Base-by-base conservation (phyloP, 2,888 invertebrate species). In the Odontomyia ornata region DNA sequence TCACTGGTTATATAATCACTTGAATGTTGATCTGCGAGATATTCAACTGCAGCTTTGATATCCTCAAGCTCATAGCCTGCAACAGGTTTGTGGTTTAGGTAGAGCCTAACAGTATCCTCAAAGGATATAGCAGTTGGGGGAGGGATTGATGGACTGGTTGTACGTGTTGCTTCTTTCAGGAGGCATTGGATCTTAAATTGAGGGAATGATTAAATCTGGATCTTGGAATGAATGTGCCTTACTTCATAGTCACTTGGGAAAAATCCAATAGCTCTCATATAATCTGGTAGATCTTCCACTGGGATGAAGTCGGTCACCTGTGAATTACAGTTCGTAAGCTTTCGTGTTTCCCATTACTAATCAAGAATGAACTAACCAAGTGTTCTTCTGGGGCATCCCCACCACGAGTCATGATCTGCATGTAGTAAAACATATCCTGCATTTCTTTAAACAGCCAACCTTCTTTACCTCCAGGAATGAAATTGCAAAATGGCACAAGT, bases 161-260 rank as follows among this genome's bases (percentile, higher is more conserved):
- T 57, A 71, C 64, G 69, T 79, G 88, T 88, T 0, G 90, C 89
- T 84, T 92, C 92, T 1, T 88, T 85, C 81, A 91, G 82, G 78
- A 92, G 85, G 80, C 89, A 90, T 82, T 91, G 90, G 4, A 91
- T 87, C 91, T 91, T 18, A n/a, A 67, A 21, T 13, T 28, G 9
- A 28, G 4, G 46, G 43, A 11, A 46, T 21, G 2, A 9, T 13
- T 60, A 4, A 69, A 62, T 21, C 1, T 46, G 57, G 36, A 21
- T 47, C 46, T 23, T 11, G 11, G 13, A 36, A 28, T 1, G 9
- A 60, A 25, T 56, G n/a, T 57, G 21, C 75, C 75, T 77, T 81
- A 93, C 93, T 88, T 93, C 93, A 84, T 90, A 91, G 82, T 93
- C 92, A 0, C 91, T 90, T 0, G 93, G 93, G 83, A 91, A 94